Evolutionary conservation across 2,113 vertebrate genomes (phyloP).

Genomic region (Redunca redunca): DNA sequence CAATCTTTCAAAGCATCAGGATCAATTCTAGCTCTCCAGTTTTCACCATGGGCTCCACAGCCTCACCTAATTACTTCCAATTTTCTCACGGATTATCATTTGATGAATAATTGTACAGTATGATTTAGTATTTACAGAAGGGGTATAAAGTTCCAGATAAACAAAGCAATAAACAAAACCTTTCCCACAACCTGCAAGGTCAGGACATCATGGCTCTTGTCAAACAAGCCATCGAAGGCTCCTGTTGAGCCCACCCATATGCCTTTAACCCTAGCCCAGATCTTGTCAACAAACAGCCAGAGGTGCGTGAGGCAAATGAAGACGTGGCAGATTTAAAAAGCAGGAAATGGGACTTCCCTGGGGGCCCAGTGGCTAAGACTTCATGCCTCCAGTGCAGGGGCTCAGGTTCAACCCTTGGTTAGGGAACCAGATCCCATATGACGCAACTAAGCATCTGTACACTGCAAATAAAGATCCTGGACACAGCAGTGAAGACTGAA

Average conservation of each 20-base stretch:
- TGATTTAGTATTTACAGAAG: neutral
- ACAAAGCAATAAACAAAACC: neutral
- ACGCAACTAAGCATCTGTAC: fast-evolving
- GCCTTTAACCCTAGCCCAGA: neutral
- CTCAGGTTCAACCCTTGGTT: neutral
- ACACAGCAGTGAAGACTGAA: neutral
- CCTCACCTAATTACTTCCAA: neutral
- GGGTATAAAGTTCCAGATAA: neutral
- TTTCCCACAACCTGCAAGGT: neutral
- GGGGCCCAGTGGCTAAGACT: neutral
- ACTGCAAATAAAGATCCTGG: neutral
- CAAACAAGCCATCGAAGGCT: neutral
- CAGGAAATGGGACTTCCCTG: neutral
- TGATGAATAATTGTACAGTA: neutral
- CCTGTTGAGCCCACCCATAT: fast-evolving
- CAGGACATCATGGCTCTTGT: fast-evolving
- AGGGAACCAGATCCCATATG: neutral
- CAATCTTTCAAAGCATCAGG: neutral
- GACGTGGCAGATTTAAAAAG: fast-evolving
- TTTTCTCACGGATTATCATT: neutral
- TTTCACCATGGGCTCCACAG: fast-evolving
- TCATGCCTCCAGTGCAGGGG: neutral
- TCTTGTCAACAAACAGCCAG: neutral
- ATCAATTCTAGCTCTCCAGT: too few relatives aligned
- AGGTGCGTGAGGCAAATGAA: fast-evolving